phyloP scores from a whole-genome alignment of 2,113 vertebrate species.

The Eubucco bourcierii region DNA sequence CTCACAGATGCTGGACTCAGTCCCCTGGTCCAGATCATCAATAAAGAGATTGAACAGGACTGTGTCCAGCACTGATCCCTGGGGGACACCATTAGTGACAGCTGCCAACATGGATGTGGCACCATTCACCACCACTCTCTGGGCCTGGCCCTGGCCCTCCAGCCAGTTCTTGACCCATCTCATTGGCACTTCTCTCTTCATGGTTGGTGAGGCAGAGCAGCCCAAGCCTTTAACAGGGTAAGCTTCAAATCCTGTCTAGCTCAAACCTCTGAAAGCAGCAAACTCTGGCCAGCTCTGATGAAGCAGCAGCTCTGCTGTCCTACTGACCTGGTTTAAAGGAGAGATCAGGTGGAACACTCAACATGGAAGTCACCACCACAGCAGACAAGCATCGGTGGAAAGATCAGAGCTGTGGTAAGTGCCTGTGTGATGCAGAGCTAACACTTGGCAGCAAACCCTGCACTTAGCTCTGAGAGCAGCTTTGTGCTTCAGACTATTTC shows the following conservation, averaged over 20 bases:
- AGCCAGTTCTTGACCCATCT: no score
- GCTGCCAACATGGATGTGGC: no score
- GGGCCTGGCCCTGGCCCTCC: no score
- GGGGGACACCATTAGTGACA: no score
- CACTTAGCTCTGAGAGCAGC: not conserved
- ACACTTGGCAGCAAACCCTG: not conserved
- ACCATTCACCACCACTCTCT: no score
- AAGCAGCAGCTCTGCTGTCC: not conserved
- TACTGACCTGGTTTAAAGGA: not conserved
- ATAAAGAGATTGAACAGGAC: no score
- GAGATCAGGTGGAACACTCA: not conserved
- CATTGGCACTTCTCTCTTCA: not conserved
- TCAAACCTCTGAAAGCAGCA: not conserved
- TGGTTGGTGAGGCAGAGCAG: not conserved
- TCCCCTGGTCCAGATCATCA: no score
- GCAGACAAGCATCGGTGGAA: not conserved
- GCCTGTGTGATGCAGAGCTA: not conserved
- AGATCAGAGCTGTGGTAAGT: accelerated
- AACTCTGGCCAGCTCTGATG: no score
- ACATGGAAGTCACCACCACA: not conserved
- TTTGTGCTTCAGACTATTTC: not conserved
- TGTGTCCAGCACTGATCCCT: no score
- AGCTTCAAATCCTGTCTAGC: not conserved
- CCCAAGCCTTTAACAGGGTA: not conserved
- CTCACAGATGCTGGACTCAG: no score